phyloP scores from a whole-genome alignment of 2,888 invertebrate genomes.

The Pomacea canaliculata region DNA sequence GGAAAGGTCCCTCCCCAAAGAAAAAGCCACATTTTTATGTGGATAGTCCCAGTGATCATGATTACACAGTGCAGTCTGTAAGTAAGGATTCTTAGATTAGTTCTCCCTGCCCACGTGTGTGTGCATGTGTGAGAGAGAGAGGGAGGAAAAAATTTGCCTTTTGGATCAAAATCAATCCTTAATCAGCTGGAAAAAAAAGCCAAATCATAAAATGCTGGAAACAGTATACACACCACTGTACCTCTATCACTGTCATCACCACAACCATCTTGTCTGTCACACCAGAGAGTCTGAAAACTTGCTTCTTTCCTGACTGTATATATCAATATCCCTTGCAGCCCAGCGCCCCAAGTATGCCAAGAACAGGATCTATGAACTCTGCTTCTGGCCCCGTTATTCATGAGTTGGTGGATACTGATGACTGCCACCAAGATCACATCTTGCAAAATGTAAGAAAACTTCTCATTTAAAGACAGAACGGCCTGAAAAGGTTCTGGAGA shows the following conservation, averaged over 20 bases:
- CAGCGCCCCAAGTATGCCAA: conserved; percentile 11
- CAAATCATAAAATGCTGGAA: too few species aligned
- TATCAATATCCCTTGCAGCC: conserved; percentile 18
- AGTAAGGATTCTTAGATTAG: conserved; percentile 10
- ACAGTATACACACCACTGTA: too few species aligned
- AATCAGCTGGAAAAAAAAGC: too few species aligned
- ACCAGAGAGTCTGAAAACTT: too few species aligned
- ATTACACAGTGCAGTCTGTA: conserved; percentile 40
- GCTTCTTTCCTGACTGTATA: neutral
- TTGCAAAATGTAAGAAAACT: too few species aligned
- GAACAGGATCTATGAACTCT: neutral
- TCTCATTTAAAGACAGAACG: conserved; percentile 33
- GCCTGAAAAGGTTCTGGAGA: too few species aligned
- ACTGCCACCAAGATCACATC: too few species aligned
- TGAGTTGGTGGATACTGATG: conserved; percentile 35
- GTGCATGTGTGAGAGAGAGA: too few species aligned
- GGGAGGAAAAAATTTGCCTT: too few species aligned
- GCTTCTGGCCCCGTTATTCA: conserved; percentile 49
- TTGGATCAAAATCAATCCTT: too few species aligned
- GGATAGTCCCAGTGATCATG: conserved; percentile 1
- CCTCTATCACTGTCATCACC: too few species aligned
- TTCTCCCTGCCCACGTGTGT: neutral
- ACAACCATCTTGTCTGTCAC: too few species aligned
- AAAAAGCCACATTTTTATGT: conserved; percentile 22
- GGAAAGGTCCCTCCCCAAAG: conserved; percentile 26